phyloP scores from a whole-genome alignment of 1,140 invertebrate genomes.

The Chironomus striatipennis region DNA sequence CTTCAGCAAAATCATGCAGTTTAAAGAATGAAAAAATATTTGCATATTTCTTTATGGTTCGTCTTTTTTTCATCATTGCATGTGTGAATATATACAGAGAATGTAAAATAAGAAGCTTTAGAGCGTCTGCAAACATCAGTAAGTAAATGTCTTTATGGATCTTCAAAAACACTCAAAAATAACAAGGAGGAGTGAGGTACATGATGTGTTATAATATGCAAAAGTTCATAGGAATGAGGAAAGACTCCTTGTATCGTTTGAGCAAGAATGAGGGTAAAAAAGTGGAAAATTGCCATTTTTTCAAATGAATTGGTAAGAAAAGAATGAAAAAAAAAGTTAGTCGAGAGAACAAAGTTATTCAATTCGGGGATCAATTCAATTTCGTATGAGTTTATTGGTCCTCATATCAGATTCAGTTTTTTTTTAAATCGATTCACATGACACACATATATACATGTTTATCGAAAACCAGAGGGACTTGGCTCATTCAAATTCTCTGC shows the following conservation, averaged over 20 bases:
- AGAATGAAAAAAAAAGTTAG: too few species aligned
- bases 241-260: neutral
- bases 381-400: conserved; percentile 9
- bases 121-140: neutral
- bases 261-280: neutral
- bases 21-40: too few species aligned
- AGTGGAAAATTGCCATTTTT: neutral
- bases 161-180: neutral
- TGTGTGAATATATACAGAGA: too few species aligned
- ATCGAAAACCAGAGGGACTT: neutral
- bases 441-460: neutral
- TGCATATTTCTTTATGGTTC: too few species aligned
- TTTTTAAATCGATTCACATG: neutral
- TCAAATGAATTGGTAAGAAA: too few species aligned
- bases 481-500: neutral
- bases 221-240: too few species aligned
- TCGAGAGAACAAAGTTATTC: too few species aligned
- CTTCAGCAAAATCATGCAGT: too few species aligned
- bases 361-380: conserved; percentile 9
- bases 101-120: neutral
- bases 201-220: too few species aligned
- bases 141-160: neutral
- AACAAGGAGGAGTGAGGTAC: too few species aligned
- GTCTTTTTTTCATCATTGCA: too few species aligned
- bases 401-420: too few species aligned